Evolutionary conservation across 2,797 vertebrate genomes (phyloP), one percentile per base, ranked within the genome.

Genomic region (Triplophysa yarkandensis): DNA sequence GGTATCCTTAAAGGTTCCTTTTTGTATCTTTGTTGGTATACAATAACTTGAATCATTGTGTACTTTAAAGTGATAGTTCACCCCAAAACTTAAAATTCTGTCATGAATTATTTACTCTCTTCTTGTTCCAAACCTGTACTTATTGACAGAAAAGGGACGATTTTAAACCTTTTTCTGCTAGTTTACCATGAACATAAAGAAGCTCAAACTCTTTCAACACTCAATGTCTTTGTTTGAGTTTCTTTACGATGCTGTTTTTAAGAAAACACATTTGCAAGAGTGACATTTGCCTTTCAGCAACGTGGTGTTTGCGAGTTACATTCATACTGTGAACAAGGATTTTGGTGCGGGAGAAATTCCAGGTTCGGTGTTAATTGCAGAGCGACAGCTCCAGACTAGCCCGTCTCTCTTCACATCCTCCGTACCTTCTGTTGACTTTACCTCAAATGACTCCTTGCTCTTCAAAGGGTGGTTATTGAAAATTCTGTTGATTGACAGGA

Each of bases 361-460:
- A 73, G 79, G 82, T 85, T 80, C 72, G 82, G 84, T 83, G 79
- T 85, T 90, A 90, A 91, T 89, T 90, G 87, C 83, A 86, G 79
- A 71, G 72, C 84, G 87, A 80, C 89, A 88, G 84, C 89, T 87
- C 87, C 72, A 81, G 87, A 82, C 90, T 86, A 83, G 89, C 79
- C 76, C 83, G 65, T 72, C 6, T 50, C 82, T 86, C 83, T 83
- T 84, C 77, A 83, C 85, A 86, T 87, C 88, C 83, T 82, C 84
- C 80, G 84, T 88, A 88, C 87, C 86, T 87, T 86, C 87, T 88
- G 86, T 90, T 85, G 88, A 82, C 11, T 25, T 85, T 27, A 19
- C 58, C 21, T 16, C 44, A 71, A 28, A 48, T 19, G 25, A 16
- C 16, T 65, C 23, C 1, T 57, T 14, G 13, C 13, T 21, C 58